These are phyloP conservation scores for Muschampia plurimacula DNA, from an alignment of 2,888 invertebrate genomes.

Conservation along the genomic window DNA sequence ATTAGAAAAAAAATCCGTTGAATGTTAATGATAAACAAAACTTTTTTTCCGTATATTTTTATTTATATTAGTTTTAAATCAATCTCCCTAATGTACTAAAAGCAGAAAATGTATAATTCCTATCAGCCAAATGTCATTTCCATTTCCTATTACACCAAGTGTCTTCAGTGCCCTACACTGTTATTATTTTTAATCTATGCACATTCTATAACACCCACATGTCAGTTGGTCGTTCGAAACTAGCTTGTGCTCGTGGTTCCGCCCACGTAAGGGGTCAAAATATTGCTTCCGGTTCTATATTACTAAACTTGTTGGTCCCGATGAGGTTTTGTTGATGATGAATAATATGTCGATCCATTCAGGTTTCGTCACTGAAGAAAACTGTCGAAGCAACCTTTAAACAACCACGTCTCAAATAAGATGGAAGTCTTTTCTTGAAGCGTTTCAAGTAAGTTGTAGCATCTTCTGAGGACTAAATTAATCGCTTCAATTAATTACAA, in stretches of 20 bases:
- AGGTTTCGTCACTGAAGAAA: neutral
- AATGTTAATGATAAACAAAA: no score
- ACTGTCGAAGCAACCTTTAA: neutral
- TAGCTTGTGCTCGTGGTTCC: slow-evolving; percentile 29
- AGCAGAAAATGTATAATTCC: neutral
- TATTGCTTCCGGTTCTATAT: slow-evolving; percentile 23
- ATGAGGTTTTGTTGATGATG: neutral
- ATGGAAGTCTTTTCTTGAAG: no score
- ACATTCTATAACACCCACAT: slow-evolving; percentile 51
- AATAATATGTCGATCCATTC: neutral
- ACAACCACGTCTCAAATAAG: no score
- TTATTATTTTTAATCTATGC: slow-evolving; percentile 51
- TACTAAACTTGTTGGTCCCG: neutral
- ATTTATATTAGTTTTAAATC: no score
- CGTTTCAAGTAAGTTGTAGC: no score
- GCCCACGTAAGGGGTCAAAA: slow-evolving; percentile 36
- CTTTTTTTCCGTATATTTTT: no score
- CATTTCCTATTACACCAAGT: neutral
- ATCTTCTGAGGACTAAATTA: no score
- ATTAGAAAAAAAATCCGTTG: no score
- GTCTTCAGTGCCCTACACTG: slow-evolving; percentile 15
- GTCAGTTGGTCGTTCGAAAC: slow-evolving; percentile 29
- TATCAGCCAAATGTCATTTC: neutral
- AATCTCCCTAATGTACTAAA: no score
- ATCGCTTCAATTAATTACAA: no score